Evolutionary conservation across 2,888 invertebrate species (phyloP).

Genomic region (Cosmopolites sordidus): DNA sequence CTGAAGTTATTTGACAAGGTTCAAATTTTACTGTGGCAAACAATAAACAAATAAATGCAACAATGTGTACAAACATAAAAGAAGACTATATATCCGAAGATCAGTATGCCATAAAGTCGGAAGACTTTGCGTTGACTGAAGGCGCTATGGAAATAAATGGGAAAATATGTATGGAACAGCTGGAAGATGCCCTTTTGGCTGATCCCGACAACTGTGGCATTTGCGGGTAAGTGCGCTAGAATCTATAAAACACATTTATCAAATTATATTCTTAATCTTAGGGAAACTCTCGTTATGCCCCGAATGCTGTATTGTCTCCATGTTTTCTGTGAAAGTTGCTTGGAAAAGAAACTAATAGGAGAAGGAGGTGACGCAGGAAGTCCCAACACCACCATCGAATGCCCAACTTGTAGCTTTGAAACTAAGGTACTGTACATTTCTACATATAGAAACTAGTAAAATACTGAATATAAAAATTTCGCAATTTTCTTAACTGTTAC

Average conservation of each 20-base stretch:
- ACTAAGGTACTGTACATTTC: constrained; percentile 59
- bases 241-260: not conserved
- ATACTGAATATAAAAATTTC: not conserved
- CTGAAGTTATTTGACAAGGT: not conserved
- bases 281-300: constrained; percentile 64
- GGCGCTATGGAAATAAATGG: constrained; percentile 43
- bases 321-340: constrained; percentile 90
- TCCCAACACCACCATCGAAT: constrained; percentile 62
- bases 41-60: constrained; percentile 29
- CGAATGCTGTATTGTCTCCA: constrained; percentile 90
- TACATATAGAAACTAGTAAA: not conserved
- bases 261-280: constrained; percentile 27
- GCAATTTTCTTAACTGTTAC: not conserved
- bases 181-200: constrained; percentile 46
- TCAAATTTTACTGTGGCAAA: constrained; percentile 30
- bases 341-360: constrained; percentile 73
- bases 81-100: constrained; percentile 34
- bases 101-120: constrained; percentile 31
- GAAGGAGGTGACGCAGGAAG: constrained; percentile 66
- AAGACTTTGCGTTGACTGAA: constrained; percentile 43
- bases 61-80: constrained; percentile 39
- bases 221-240: constrained; percentile 42
- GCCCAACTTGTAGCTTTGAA: constrained; percentile 80
- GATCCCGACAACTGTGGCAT: constrained; percentile 49
- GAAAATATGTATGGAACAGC: constrained; percentile 42